Evolutionary conservation across 2,888 invertebrate species (phyloP).

Genomic region (Xestia xanthographa): DNA sequence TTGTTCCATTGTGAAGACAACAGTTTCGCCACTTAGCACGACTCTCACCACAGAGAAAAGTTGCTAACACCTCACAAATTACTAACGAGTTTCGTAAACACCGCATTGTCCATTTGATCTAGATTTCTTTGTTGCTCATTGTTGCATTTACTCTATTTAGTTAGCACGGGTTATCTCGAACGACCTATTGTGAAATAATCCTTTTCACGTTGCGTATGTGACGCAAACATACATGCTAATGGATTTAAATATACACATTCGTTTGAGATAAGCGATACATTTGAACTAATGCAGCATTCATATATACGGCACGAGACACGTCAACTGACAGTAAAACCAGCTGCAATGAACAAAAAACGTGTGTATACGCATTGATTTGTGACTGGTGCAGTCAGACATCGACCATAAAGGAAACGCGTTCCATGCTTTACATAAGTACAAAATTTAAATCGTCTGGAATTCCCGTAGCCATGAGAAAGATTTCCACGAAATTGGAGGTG

Average conservation of each 20-base stretch:
- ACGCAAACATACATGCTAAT: constrained; percentile 39
- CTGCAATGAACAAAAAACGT: not conserved
- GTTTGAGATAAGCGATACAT: not conserved
- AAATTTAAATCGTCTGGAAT: constrained; percentile 7
- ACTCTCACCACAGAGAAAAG: constrained; percentile 86
- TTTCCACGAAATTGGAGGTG: constrained; percentile 54
- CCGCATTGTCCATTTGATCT: constrained; percentile 87
- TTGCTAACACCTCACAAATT: constrained; percentile 84
- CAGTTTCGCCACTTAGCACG: constrained; percentile 87
- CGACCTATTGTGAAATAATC: constrained; percentile 70
- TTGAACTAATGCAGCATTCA: not conserved
- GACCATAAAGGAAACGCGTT: not conserved
- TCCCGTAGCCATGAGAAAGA: constrained; percentile 31
- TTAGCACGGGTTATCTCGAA: constrained; percentile 73
- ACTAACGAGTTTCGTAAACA: constrained; percentile 86
- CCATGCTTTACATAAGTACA: not conserved
- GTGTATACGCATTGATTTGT: not conserved
- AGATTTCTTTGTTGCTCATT: constrained; percentile 82
- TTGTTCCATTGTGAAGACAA: constrained; percentile 79
- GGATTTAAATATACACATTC: constrained; percentile 16
- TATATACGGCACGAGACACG: not conserved
- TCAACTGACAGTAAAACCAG: not conserved
- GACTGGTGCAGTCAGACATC: not conserved
- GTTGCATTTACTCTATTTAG: constrained; percentile 73
- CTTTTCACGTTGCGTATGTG: constrained; percentile 41